Evolutionary conservation across 2,888 invertebrate species (phyloP), one percentile per base, ranked within the genome.

Genomic region (Drosophila percnosoma): DNA sequence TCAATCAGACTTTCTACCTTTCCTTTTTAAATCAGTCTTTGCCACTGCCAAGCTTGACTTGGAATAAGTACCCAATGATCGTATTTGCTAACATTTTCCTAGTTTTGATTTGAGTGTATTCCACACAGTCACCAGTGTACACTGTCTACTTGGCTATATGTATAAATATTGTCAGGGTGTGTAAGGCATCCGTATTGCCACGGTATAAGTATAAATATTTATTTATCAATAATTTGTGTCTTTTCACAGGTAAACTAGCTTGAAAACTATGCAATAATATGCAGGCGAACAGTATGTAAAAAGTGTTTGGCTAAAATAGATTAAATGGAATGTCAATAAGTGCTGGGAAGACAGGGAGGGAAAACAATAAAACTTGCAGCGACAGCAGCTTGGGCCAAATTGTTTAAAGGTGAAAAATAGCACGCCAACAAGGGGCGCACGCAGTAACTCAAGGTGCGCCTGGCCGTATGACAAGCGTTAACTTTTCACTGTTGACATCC

Each of bases 401-500:
- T 83, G 73, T 73, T 86, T 81, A 81, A 81, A 81, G 86, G 82
- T 82, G 69, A 81, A 78, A 80, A 82, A 80, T 71, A 73, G 57
- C 64, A 68, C 45, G 52, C 51, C 67, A 71, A 68, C 24, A 52
- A 62, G 24, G 58, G 40, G 64, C 27, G 55, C 33, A 53, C 54
- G 49, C 53, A 61, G 45, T 21, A 38, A 57, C 75, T 52, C 62
- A 63, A 70, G 70, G 49, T 67, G 66, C 59, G 70, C 70, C 54
- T 62, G 59, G 65, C 67, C 70, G 64, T 70, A 80, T 79, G 82
- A 82, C 74, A 72, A 73, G 74, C 80, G 82, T 79, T 77, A 82
- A 79, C 79, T 79, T 81, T 74, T 79, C 82, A 76, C 66, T 70
- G 77, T 74, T 79, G 82, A 64, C 78, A 75, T 68, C 53, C 67